Conservation (phyloP, 2,797 vertebrate genomes). For the Spea hammondii region DNA sequence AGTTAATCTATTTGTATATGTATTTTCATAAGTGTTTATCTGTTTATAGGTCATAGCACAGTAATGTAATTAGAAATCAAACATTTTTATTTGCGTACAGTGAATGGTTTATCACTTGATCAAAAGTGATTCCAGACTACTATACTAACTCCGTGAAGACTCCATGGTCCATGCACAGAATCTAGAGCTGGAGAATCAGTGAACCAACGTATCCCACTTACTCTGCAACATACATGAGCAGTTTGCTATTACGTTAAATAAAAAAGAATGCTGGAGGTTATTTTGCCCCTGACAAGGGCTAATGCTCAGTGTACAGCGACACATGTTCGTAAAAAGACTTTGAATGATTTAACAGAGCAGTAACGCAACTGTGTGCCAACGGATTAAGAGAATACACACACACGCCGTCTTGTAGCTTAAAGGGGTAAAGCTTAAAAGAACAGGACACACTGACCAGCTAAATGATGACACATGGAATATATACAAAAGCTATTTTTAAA, state of each 20-base stretch:
- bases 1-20: too few species aligned
- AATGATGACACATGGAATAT: neutral
- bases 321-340: constrained; percentile 34
- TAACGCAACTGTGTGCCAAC: constrained; percentile 13
- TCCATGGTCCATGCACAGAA: too few species aligned
- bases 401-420: constrained; percentile 8
- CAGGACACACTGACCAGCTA: too few species aligned
- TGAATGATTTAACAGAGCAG: constrained; percentile 17
- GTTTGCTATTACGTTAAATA: neutral
- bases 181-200: too few species aligned
- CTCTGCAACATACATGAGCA: constrained; percentile 11
- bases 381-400: constrained; percentile 6
- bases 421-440: neutral
- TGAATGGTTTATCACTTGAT: too few species aligned
- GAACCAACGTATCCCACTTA: neutral
- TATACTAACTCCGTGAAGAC: too few species aligned
- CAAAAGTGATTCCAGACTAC: too few species aligned
- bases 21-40: too few species aligned
- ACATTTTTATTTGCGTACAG: too few species aligned
- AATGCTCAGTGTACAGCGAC: constrained; percentile 15
- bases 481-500: neutral
- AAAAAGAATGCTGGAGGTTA: neutral
- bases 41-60: too few species aligned
- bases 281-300: constrained; percentile 22
- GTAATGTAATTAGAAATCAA: too few species aligned